Base-by-base conservation (phyloP, 2,113 vertebrate species). In the Chlorodrepanis virens region DNA sequence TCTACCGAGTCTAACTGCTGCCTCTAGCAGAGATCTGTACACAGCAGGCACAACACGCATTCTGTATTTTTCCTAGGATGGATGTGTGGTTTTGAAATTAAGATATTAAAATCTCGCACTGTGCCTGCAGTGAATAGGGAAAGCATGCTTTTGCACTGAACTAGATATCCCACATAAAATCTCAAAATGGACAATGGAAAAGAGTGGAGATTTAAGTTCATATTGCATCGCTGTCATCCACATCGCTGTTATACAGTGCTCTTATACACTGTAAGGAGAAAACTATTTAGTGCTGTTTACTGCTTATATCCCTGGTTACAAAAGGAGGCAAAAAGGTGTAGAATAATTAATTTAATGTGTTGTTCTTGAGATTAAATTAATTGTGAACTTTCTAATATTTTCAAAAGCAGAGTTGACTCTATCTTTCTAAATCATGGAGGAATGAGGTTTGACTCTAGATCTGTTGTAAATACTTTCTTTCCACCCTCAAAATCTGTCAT, bases 21-120 rank as follows among this genome's bases (percentile, higher is more conserved):
- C 82, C 28, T 60, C 67, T 42, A 57, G 63, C 54, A 44, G 2
- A 77, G 88, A 63, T 65, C 40, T 77, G 54, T 40, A n/a, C 63
- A 37, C n/a, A 83, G 50, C 47, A 70, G 49, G 82, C 52, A 75
- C 42, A 82, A 42, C 2, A 18, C 59, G 53, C 61, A 22, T 89
- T 79, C 91, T 81, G 33, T 92, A 61, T 31, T 72, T 57, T 84
- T 94, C 89, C 37, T 82, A 86, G 95, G 63, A 57, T 49, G n/a
- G 28, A 56, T 65, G 24, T 77, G 71, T 37, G 47, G 18, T 75
- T 87, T 93, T 85, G 31, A 87, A 95, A 77, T 72, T 45, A 87
- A 69, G 53, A 50, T 74, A 72, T 33, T 83, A 57, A 87, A 91
- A 42, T 80, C 54, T 53, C 61, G 6, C 5, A 5, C 16, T 74